Conservation (phyloP, 2,888 invertebrate genomes). For the Unio delphinus region DNA sequence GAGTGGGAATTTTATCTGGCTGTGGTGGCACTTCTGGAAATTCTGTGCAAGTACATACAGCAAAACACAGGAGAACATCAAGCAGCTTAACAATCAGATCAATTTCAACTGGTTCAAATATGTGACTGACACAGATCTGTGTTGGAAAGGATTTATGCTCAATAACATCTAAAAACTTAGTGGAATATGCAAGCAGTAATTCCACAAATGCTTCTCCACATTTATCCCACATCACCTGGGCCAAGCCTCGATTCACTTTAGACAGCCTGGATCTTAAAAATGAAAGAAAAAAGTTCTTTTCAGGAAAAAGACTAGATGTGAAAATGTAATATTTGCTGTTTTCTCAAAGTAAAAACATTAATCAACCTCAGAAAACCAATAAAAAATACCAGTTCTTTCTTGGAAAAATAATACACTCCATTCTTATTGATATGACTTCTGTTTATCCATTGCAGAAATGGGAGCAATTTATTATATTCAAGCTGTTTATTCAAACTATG, state of each 20-base stretch:
- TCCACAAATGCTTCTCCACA: slow-evolving; percentile 34
- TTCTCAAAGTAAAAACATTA: too few species aligned
- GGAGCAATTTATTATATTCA: too few species aligned
- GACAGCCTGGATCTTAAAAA: slow-evolving; percentile 34
- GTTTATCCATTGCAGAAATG: too few species aligned
- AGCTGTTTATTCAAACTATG: too few species aligned
- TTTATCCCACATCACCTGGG: slow-evolving; percentile 47
- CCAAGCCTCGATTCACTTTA: slow-evolving; percentile 39
- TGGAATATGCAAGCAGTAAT: slow-evolving; percentile 31
- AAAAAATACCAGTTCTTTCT: too few species aligned
- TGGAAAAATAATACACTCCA: too few species aligned
- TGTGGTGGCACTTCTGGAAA: slow-evolving; percentile 33
- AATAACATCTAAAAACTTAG: slow-evolving; percentile 15
- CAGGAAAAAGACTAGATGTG: too few species aligned
- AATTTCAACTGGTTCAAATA: slow-evolving; percentile 38
- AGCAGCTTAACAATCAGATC: slow-evolving; percentile 30
- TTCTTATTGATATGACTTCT: too few species aligned
- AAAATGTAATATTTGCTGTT: too few species aligned
- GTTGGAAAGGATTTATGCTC: not conserved
- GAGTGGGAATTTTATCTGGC: slow-evolving; percentile 21
- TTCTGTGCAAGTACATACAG: slow-evolving; percentile 41
- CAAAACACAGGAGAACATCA: slow-evolving; percentile 31
- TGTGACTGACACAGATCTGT: slow-evolving; percentile 4
- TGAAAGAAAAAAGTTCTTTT: slow-evolving; percentile 1
- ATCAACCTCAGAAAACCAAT: too few species aligned